Evolutionary conservation across 2,888 invertebrate species (phyloP), one percentile per base, ranked within the genome.

Genomic region (Eupithecia abbreviata): DNA sequence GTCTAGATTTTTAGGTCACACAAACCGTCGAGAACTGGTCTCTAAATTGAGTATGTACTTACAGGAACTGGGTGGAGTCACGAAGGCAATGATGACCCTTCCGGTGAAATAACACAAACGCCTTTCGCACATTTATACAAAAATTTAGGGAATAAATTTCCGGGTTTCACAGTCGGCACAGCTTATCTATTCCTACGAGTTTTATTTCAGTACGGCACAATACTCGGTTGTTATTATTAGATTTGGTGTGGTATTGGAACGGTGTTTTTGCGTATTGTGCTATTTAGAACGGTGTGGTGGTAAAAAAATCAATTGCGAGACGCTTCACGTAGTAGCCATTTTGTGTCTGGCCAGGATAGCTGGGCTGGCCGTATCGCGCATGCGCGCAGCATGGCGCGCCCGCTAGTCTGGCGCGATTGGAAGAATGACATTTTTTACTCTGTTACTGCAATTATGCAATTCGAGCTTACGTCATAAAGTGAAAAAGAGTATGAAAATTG

Each of bases 281-380:
- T 79, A 82, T 83, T 86, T 86, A 71, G 77, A 79, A 81, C 79
- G 85, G 85, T 86, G 87, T 88, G 88, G 86, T 89, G 89, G 86
- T 89, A 90, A 92, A 90, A 93, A 92, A 93, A 93, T 93, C 92
- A 93, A 92, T 91, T 85, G 83, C 85, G 86, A 88, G 90, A 90
- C 90, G 89, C 86, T 78, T 87, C 81, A 88, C 84, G 81, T 82
- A 84, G 90, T 87, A 83, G 93, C 94, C 94, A 94, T 94, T 84
- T 94, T 94, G 92, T 86, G 83, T 89, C 87, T 89, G 89, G 85
- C 88, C 85, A 84, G 89, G 86, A 84, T 85, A 84, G 86, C 86
- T 83, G 86, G 89, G 85, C 81, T 77, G 83, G 85, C 82, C 82
- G 83, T 65, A 70, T 41, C 83, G 86, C 93, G 93, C 93, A 91